Evolutionary conservation across 2,113 vertebrate genomes (phyloP).

Genomic region (Pachyramphus minor): DNA sequence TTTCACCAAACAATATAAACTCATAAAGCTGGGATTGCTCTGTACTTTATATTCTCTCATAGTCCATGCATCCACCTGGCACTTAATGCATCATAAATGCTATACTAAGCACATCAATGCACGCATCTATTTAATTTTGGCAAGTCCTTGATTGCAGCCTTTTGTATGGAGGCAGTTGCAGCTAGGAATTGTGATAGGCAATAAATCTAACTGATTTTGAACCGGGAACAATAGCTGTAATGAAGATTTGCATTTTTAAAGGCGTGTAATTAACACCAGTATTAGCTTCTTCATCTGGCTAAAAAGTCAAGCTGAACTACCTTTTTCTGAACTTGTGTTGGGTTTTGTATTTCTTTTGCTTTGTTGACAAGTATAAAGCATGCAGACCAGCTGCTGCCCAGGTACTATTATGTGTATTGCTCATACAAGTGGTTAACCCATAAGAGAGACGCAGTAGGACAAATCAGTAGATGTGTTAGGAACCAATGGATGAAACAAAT

Average conservation of each 20-base stretch:
- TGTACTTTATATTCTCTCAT: slow-evolving; percentile 47
- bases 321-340: not conserved
- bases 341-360: not conserved
- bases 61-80: slow-evolving; percentile 33
- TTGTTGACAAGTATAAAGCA: not conserved
- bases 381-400: not conserved
- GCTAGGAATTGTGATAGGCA: slow-evolving; percentile 45
- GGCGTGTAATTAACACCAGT: slow-evolving; percentile 23
- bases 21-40: slow-evolving; percentile 6
- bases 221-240: slow-evolving; percentile 42
- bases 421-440: not conserved
- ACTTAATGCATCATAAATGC: slow-evolving; percentile 42
- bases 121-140: slow-evolving; percentile 44
- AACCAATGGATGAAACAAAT: not conserved
- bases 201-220: slow-evolving; percentile 35
- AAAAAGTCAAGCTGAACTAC: slow-evolving; percentile 18
- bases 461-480: not conserved
- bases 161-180: slow-evolving; percentile 29
- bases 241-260: slow-evolving; percentile 53
- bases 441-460: not conserved
- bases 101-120: slow-evolving; percentile 30
- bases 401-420: not conserved
- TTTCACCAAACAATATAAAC: slow-evolving; percentile 35
- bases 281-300: slow-evolving; percentile 20
- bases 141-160: slow-evolving; percentile 50